Percentiles rank a stretch among this genome's conserved stretches.
Evolutionary conservation across 2,888 invertebrate species (phyloP).

Genomic region (Brachyopa scutellaris): DNA sequence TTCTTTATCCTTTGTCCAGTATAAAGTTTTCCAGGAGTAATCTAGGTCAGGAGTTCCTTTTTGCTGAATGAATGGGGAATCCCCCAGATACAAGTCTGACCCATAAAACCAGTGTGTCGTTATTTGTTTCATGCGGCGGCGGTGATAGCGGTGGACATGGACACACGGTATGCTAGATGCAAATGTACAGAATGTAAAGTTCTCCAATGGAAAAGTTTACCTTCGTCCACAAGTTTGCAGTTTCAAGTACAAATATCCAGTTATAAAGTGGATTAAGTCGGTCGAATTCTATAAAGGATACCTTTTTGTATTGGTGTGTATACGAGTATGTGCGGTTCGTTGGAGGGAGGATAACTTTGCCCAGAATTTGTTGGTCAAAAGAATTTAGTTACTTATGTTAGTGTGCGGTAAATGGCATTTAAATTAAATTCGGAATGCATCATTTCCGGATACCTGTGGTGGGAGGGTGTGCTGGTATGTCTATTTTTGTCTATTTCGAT

Average conservation of each 20-base stretch:
- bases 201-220: conserved; percentile 31
- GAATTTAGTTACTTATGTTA: conserved; percentile 57
- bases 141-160: conserved; percentile 41
- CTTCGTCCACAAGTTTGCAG: conserved; percentile 57
- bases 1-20: conserved; percentile 7
- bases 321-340: not conserved
- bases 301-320: too few species aligned
- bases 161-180: conserved; percentile 38
- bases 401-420: conserved; percentile 58
- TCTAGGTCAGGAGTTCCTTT: conserved; percentile 49
- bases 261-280: conserved; percentile 67
- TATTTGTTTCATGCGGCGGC: conserved; percentile 59
- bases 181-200: conserved; percentile 59
- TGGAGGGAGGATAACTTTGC: not conserved
- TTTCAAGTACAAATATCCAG: conserved; percentile 58
- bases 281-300: conserved; percentile 43
- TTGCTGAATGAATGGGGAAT: not conserved
- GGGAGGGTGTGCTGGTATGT: too few species aligned
- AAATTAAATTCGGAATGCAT: conserved; percentile 64
- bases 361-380: conserved; percentile 57
- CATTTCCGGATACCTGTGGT: conserved; percentile 51
- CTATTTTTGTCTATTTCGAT: conserved; percentile 5
- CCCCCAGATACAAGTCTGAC: conserved; percentile 66
- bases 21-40: conserved; percentile 47
- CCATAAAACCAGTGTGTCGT: conserved; percentile 63